phyloP scores from a whole-genome alignment of 2,888 invertebrate genomes.

The Acholoe squamosa region DNA sequence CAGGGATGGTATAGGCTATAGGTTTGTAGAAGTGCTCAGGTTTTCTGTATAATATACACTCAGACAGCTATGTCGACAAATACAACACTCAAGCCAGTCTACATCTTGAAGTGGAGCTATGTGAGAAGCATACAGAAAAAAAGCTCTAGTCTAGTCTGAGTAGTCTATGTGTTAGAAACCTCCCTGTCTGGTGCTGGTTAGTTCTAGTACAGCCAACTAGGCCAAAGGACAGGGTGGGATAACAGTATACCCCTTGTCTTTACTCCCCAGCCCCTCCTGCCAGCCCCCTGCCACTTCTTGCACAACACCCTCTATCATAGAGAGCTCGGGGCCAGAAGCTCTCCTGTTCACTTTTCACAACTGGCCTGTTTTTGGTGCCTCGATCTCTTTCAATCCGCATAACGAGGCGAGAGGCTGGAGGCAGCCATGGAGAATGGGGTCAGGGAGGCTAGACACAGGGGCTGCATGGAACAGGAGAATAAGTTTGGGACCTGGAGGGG shows the following conservation, averaged over 20 bases:
- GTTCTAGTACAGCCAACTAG: background rate
- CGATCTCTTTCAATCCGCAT: constrained; percentile 34
- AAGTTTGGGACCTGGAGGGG: too few relatives aligned
- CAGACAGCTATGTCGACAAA: too few relatives aligned
- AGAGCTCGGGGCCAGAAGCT: background rate
- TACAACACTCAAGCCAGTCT: too few relatives aligned
- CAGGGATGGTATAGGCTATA: too few relatives aligned
- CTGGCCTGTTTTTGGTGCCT: constrained; percentile 42
- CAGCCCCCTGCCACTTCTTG: background rate
- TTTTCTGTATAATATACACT: background rate
- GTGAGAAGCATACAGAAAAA: too few relatives aligned
- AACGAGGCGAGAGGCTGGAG: constrained; percentile 17
- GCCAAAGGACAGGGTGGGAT: background rate
- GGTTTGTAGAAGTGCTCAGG: background rate
- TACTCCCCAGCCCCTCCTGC: background rate
- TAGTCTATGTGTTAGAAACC: too few relatives aligned
- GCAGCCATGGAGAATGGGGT: constrained; percentile 12
- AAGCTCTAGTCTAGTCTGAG: too few relatives aligned
- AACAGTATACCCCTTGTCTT: too few relatives aligned
- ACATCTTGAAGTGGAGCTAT: too few relatives aligned
- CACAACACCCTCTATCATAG: background rate
- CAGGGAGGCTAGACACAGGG: background rate
- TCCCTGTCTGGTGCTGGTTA: too few relatives aligned
- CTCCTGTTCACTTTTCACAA: constrained; percentile 48
- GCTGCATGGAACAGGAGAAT: too few relatives aligned